phyloP scores from a whole-genome alignment of 30 jellyfish, hydroid and myxozoan species.

The Aurelia coerulea region DNA sequence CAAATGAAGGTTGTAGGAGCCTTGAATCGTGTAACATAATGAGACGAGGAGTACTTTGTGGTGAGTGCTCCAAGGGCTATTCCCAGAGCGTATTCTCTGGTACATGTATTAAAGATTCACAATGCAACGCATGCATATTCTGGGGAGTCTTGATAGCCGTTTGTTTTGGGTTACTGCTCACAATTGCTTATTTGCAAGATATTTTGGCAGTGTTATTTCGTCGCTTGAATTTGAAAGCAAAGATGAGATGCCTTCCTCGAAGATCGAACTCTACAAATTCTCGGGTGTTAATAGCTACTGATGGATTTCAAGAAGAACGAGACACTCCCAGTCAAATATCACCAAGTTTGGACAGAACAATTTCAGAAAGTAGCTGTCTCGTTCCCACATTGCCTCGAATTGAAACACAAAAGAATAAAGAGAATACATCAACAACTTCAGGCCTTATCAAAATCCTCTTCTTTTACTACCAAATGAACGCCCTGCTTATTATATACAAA shows the following conservation, averaged over 20 bases:
- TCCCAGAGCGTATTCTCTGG: not conserved
- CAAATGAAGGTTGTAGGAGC: not conserved
- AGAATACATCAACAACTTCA: slow-evolving; percentile 7
- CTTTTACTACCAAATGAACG: slow-evolving; percentile 27
- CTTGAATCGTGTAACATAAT: not conserved
- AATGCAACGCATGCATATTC: not conserved
- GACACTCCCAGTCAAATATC: no score
- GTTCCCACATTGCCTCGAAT: no score
- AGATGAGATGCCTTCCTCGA: no score
- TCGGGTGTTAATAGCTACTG: no score
- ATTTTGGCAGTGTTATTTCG: not conserved
- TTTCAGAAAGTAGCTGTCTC: no score
- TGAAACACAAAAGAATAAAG: no score
- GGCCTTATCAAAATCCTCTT: slow-evolving; percentile 38
- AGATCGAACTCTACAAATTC: no score
- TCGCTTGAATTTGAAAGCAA: not conserved
- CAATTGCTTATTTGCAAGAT: slow-evolving; percentile 2
- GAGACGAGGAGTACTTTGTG: not conserved
- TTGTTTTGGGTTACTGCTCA: not conserved
- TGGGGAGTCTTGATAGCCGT: not conserved
- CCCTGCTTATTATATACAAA: slow-evolving; percentile 15
- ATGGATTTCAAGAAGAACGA: no score
- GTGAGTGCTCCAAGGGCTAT: not conserved
- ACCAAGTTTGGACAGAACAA: no score
- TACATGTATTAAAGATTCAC: not conserved